Base-by-base conservation (phyloP, 2,113 vertebrate genomes). In the Hepsetus odoe region DNA sequence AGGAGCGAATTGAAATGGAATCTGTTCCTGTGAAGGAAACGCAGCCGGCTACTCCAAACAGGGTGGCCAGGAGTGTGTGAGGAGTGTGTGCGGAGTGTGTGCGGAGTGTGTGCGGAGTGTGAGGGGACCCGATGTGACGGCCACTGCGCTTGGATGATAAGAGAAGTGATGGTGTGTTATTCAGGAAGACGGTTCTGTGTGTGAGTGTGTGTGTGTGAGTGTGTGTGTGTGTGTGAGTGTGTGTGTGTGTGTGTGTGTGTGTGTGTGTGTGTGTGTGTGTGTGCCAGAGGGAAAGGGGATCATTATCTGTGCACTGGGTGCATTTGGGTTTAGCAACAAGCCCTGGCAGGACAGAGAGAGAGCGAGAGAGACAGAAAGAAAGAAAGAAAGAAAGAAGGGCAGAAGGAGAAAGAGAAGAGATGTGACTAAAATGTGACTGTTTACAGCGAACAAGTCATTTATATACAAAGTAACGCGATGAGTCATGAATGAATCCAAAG, bases 171-270 rank as follows among this genome's bases (percentile, higher is more conserved):
- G 53, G 53, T 56, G 53, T 9, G 13, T 26, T 56, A 26, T 56
- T 56, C 53, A 56, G 8, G 22, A 11, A 10, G 53, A 26, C 30
- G 20, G 42, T 10, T 35, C 16, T 13, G 22, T 58, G 55, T 59
- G 18, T 28, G 5, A 16, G 24, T 30, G 56, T 33, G 28, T n/a
- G n/a, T n/a, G n/a, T n/a, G n/a, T n/a, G 22, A 20, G 62, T 7
- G 0, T 9, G 32, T 38, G 61, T 42, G 62, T 40, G 62, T 38
- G 61, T 64, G 61, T 65, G 61, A 40, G 64, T 38, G 33, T 66
- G 20, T 42, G 65, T 68, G 35, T 68, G 65, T 68, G 65, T 42
- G 40, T 28, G 40, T 68, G 65, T 28, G 65, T 68, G 65, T 68
- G 65, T 68, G 22, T 26, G 65, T 68, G 65, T 46, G 66, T 46